phyloP scores from a whole-genome alignment of 2,888 invertebrate genomes.

The Noctua janthina region DNA sequence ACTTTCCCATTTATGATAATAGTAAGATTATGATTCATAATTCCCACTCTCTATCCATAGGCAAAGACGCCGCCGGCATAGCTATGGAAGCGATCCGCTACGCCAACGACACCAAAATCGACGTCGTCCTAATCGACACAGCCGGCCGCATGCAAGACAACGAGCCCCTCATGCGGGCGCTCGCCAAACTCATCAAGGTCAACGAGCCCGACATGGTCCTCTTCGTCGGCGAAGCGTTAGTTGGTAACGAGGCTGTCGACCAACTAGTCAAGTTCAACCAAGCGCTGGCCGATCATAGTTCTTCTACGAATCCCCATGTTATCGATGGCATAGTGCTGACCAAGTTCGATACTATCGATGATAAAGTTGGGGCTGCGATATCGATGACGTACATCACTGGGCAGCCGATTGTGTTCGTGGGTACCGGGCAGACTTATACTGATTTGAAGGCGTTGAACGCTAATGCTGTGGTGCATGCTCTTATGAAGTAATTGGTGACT shows the following conservation, averaged over 20 bases:
- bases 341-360: constrained; percentile 99
- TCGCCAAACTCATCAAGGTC: constrained; percentile 98
- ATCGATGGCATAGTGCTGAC: constrained; percentile 99
- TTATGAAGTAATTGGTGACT: constrained; percentile 94
- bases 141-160: constrained; percentile 99
- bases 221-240: constrained; percentile 99
- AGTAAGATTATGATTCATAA: not conserved
- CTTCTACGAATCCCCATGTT: constrained; percentile 94
- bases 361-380: constrained; percentile 99
- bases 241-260: constrained; percentile 99
- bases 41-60: constrained; percentile 74
- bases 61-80: constrained; percentile 99
- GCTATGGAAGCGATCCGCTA: constrained; percentile 98
- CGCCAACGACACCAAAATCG: constrained; percentile 95
- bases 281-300: constrained; percentile 97
- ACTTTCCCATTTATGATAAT: too few species aligned
- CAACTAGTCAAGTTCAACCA: constrained; percentile 99
- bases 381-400: constrained; percentile 99
- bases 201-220: constrained; percentile 99
- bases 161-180: constrained; percentile 99
- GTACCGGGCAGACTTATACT: constrained; percentile 99
- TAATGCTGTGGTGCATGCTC: constrained; percentile 98
- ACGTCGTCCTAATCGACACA: constrained; percentile 99
- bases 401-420: constrained; percentile 99
- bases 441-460: constrained; percentile 99